Base-by-base conservation (phyloP, 2,113 vertebrate genomes). In the Philantomba maxwellii region DNA sequence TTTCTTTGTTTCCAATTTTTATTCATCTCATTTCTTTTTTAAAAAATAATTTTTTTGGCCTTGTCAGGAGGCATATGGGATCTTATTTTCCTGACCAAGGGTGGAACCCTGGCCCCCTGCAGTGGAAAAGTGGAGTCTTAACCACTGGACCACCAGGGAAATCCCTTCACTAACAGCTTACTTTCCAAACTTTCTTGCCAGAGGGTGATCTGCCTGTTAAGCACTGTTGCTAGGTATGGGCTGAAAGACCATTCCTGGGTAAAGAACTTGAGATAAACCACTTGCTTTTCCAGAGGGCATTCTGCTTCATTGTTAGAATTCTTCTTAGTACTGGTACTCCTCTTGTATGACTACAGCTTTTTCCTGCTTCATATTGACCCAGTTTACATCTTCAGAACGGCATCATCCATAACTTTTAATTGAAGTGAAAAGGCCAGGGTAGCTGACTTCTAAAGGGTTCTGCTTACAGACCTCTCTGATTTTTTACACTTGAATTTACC, bases 241-340 rank as follows among this genome's bases (percentile, higher is more conserved):
- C 6, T 7, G 19, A 58, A 73, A 43, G 45, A 87, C 19, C 6
- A 23, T 12, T 62, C 45, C 5, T 19, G 2, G 7, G 2, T 23
- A 36, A 39, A 45, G 36, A 11, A 28, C 6, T 80, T 25, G 15
- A 55, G 39, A 5, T 26, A 7, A n/a, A 28, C 15, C 21, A 2
- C 15, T 36, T 17, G 14, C 28, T 84, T 57, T 60, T 28, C 17
- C 15, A 1, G 33, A 70, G 21, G 9, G 26, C 11, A 17, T 53
- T 43, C 82, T 36, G 10, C 23, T 36, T 53, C 58, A 1, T 1
- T 25, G 78, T 60, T 45, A 26, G 25, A 53, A 51, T 23, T 45
- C 17, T 28, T 8, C 30, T 75, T 14, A 39, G 12, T 13, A 0
- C 2, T 9, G 3, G 28, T 11, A 16, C 3, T 47, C 6, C 1